Conservation (phyloP, 2,797 vertebrate species). For the Tokudaia muenninki region DNA sequence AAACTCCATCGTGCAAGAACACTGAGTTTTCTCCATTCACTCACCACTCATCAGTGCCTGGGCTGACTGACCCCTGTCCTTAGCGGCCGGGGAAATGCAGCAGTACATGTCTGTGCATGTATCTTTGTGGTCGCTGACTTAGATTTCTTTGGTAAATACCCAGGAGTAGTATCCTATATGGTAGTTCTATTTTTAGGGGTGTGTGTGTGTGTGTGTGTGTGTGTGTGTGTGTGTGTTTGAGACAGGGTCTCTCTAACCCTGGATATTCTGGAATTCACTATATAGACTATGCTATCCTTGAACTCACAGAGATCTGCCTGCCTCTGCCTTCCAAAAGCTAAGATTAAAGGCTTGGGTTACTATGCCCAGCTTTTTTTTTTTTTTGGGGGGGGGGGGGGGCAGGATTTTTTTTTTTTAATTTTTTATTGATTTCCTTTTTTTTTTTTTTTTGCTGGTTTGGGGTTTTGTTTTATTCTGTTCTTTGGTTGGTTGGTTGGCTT, state of each 20-base stretch:
- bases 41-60: neutral
- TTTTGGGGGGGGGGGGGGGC: fast-evolving
- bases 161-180: neutral
- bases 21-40: neutral
- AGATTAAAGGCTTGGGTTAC: neutral
- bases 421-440: neutral
- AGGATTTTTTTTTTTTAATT: neutral
- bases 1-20: neutral
- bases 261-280: neutral
- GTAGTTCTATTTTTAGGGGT: neutral
- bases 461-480: neutral
- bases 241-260: neutral
- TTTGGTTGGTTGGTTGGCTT: neutral
- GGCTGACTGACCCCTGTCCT: too few species aligned
- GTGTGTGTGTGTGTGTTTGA: neutral
- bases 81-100: neutral
- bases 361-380: neutral
- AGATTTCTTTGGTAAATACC: neutral
- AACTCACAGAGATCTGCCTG: neutral
- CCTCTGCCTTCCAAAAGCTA: neutral
- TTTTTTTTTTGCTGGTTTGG: neutral
- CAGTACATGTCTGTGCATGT: too few species aligned
- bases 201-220: neutral
- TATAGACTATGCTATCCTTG: neutral
- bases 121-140: neutral